phyloP scores from a whole-genome alignment of 2,797 vertebrate species.

The Megalops cyprinoides region DNA sequence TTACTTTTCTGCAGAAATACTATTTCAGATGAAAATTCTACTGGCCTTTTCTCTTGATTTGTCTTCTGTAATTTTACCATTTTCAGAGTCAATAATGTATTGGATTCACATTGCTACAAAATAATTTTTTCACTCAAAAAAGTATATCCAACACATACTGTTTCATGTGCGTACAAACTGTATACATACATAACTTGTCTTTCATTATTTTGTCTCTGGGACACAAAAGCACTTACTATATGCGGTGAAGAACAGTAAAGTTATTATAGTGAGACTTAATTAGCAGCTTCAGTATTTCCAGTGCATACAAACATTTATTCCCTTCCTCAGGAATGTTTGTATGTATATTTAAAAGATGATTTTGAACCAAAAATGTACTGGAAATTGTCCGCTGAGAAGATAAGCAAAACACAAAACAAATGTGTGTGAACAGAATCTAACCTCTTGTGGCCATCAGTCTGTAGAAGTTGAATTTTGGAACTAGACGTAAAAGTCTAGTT shows the following conservation, averaged over 20 bases:
- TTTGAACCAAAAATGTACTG: conserved; percentile 23
- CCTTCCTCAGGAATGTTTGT: conserved; percentile 19
- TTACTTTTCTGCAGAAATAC: neutral
- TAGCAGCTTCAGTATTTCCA: conserved; percentile 28
- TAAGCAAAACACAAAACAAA: neutral
- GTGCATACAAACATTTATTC: conserved; percentile 22
- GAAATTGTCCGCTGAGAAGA: neutral
- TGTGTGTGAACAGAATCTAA: neutral
- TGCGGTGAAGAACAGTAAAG: conserved; percentile 16
- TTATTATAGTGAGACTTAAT: conserved; percentile 3
- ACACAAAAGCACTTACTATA: conserved; percentile 24
- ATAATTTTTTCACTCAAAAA: neutral
- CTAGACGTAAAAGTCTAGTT: no score
- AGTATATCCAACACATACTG: neutral
- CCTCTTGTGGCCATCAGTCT: conserved; percentile 9
- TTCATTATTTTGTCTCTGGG: conserved; percentile 31
- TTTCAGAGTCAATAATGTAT: neutral
- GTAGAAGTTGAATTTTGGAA: neutral
- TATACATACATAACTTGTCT: neutral
- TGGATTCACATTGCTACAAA: neutral
- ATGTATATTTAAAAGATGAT: conserved; percentile 15
- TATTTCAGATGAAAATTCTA: neutral
- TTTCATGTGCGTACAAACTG: neutral
- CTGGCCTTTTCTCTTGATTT: neutral
- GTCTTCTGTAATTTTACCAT: neutral